phyloP scores from a whole-genome alignment of 2,113 vertebrate genomes.

The Zosterops japonicus region DNA sequence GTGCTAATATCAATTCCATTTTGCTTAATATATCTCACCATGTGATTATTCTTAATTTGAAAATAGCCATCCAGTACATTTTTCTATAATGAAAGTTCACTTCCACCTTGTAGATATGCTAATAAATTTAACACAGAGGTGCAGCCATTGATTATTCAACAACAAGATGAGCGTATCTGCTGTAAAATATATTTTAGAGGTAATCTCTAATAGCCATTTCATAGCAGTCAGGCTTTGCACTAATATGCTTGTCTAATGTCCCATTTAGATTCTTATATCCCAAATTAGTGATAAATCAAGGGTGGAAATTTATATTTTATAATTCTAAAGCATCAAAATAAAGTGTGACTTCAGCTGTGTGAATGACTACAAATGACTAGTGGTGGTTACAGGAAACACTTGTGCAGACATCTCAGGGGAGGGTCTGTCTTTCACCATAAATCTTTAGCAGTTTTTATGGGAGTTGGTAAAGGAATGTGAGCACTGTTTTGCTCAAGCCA shows the following conservation, averaged over 20 bases:
- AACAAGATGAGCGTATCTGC: conserved; percentile 38
- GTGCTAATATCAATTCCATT: conserved; percentile 34
- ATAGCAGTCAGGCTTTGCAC: conserved; percentile 31
- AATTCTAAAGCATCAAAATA: conserved; percentile 46
- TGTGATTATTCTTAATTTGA: conserved; percentile 56
- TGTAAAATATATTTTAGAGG: conserved; percentile 53
- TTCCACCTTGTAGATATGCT: conserved; percentile 49
- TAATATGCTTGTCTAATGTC: conserved; percentile 62
- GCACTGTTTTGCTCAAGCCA: not conserved
- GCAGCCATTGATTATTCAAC: conserved; percentile 52
- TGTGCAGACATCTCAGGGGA: not conserved
- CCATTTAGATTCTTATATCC: conserved; percentile 45
- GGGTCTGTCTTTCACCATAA: not conserved
- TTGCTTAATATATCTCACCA: conserved; percentile 28
- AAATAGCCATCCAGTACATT: conserved; percentile 42
- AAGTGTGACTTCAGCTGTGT: conserved; percentile 13
- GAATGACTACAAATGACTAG: not conserved
- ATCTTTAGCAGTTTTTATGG: not conserved
- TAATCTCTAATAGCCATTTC: conserved; percentile 46
- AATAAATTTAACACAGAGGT: conserved; percentile 57
- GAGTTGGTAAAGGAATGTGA: not conserved
- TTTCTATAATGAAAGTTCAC: conserved; percentile 44
- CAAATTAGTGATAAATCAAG: conserved; percentile 57
- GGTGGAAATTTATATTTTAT: conserved; percentile 50
- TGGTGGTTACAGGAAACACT: not conserved